Evolutionary conservation across 2,888 invertebrate genomes (phyloP).

Genomic region (Gymnosoma rotundatum): DNA sequence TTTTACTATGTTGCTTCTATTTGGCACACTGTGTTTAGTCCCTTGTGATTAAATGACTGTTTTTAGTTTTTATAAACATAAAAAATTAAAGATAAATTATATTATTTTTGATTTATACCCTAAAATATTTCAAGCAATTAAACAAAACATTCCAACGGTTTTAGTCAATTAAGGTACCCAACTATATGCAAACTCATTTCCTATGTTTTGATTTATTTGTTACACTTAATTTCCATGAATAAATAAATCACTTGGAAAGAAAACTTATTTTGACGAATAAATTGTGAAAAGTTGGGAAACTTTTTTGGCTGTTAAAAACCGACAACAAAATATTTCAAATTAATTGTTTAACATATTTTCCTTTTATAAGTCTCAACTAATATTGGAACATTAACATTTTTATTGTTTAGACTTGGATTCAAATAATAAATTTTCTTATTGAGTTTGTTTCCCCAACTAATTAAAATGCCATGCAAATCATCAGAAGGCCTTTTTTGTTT

Average conservation of each 20-base stretch:
- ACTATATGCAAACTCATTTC: too few relatives aligned
- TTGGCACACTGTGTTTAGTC: too few relatives aligned
- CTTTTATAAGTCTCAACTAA: background rate
- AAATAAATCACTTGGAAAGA: slow-evolving; percentile 4
- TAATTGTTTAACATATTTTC: slow-evolving; percentile 40
- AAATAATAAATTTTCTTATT: background rate
- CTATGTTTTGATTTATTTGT: background rate
- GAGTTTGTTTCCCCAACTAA: slow-evolving; percentile 17
- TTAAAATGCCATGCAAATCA: slow-evolving; percentile 50
- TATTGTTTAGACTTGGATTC: background rate
- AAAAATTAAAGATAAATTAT: too few relatives aligned
- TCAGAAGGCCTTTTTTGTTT: background rate
- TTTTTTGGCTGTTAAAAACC: background rate
- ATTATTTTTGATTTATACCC: too few relatives aligned
- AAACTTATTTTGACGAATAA: background rate
- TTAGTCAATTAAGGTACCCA: too few relatives aligned
- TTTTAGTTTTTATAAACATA: too few relatives aligned
- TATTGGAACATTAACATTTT: background rate
- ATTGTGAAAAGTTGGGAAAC: background rate
- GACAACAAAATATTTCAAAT: background rate
- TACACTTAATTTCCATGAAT: background rate
- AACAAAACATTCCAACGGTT: too few relatives aligned
- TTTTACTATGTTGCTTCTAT: too few relatives aligned
- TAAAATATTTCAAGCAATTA: too few relatives aligned
- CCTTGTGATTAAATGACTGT: too few relatives aligned